Conservation (phyloP, 2,888 invertebrate species). For the Hemaris fuciformis region DNA sequence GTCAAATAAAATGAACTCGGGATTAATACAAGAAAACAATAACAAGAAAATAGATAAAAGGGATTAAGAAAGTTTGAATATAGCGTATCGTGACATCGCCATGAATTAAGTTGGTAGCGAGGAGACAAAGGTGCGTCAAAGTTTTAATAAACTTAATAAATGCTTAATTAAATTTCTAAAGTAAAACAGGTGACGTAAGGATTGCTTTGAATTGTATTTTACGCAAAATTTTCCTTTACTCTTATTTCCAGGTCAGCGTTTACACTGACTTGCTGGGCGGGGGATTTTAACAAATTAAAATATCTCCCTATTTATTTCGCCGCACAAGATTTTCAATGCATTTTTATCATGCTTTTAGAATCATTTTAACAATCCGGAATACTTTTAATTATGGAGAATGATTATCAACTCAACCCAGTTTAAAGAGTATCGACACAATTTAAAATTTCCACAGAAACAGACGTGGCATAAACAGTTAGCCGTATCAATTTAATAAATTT, state of each 20-base stretch:
- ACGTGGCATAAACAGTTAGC: too few species aligned
- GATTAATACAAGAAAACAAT: neutral
- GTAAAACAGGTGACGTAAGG: slow-evolving; percentile 6
- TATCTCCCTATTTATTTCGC: neutral
- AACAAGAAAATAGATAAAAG: neutral
- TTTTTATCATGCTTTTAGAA: too few species aligned
- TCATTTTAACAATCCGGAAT: too few species aligned
- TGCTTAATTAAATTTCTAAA: slow-evolving; percentile 13
- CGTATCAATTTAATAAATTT: too few species aligned
- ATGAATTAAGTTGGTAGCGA: slow-evolving; percentile 9
- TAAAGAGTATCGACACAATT: too few species aligned
- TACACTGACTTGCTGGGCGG: neutral
- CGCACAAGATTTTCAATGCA: too few species aligned
- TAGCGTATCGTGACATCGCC: slow-evolving; percentile 4
- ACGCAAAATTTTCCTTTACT: slow-evolving; percentile 1
- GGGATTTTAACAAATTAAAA: neutral
- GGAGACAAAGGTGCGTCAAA: slow-evolving; percentile 17
- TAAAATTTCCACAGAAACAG: too few species aligned
- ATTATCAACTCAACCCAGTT: too few species aligned
- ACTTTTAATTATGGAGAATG: too few species aligned
- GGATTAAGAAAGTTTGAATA: slow-evolving; percentile 6
- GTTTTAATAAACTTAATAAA: slow-evolving; percentile 16
- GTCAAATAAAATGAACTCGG: neutral
- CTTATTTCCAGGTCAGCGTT: neutral
- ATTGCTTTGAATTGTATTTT: neutral